A percentile compares a stretch with the other conserved stretches of the same genome.
phyloP scores from a whole-genome alignment of 2,888 invertebrate species.

The Pelosia muscerda region DNA sequence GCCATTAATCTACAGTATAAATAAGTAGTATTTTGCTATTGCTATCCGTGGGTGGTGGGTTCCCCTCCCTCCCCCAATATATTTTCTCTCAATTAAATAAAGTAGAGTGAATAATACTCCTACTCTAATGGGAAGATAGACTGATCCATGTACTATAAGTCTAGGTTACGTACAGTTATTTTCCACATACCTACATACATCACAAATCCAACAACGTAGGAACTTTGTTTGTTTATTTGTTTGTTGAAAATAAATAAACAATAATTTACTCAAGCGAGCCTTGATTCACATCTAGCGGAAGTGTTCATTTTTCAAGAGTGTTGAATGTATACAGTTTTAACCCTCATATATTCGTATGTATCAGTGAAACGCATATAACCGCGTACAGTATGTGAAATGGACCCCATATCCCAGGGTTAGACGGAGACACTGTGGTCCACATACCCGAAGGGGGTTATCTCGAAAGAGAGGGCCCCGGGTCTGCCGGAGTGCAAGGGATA shows the following conservation, averaged over 20 bases:
- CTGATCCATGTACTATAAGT: neutral
- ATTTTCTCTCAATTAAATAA: too few relatives aligned
- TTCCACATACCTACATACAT: neutral
- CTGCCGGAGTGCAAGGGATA: too few relatives aligned
- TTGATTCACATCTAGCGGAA: constrained; percentile 11
- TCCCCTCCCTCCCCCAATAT: too few relatives aligned
- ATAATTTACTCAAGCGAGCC: neutral
- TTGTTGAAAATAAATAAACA: neutral
- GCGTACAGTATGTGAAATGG: neutral
- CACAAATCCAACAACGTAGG: neutral
- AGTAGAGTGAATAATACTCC: too few relatives aligned
- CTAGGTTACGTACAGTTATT: neutral
- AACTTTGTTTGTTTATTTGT: constrained; percentile 1
- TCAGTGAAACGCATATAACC: neutral
- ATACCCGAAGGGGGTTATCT: too few relatives aligned
- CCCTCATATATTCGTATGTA: neutral
- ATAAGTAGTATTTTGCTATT: too few relatives aligned
- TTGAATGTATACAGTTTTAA: constrained; percentile 9
- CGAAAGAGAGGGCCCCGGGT: too few relatives aligned
- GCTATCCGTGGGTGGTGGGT: too few relatives aligned
- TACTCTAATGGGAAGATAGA: too few relatives aligned
- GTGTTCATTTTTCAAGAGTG: constrained; percentile 5
- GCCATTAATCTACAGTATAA: too few relatives aligned
- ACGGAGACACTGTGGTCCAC: too few relatives aligned
- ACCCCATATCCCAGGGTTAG: too few relatives aligned